Evolutionary conservation across 2,888 invertebrate species (phyloP), one percentile per base, ranked within the genome.

Genomic region (Gastracanthus pulcherrimus): DNA sequence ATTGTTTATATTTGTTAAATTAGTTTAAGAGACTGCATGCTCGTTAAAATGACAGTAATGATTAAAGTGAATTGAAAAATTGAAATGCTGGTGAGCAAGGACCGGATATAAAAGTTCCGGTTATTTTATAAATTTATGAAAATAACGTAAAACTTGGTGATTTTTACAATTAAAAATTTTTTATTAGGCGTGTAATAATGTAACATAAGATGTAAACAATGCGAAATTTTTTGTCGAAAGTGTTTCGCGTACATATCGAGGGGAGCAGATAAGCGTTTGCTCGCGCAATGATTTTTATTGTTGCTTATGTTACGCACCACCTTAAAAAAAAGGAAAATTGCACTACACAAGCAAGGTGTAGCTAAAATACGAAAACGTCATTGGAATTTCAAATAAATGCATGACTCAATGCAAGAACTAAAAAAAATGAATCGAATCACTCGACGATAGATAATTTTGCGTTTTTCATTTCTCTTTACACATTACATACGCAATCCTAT

Each of bases 101-200:
- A 70, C 34, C 38, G 51, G 38, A 60, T 41, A 41, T 9, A 19
- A 29, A n/a, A n/a, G n/a, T n/a, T 71, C 62, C 66, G 58, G 41
- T 29, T 9, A 70, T 16, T 70, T 11, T 74, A 72, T 74, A 60
- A 75, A 70, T 67, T 60, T 36, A 74, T 64, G 38, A 74, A 81
- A 77, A 72, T 76, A 69, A 81, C 64, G 34, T 51, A 41, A 75
- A 75, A 76, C 64, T 69, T 69, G 51, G 3, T 67, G 31, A 72
- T 78, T 75, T 85, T 83, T 89, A 88, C 86, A 86, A 87, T 89
- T 88, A 87, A 88, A 88, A 88, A 87, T 85, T 88, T n/a, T 85
- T 90, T 90, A 90, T 90, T 90, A 90, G 88, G 89, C 88, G 87
- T 90, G 87, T 89, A 89, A 87, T 87, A 88, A 89, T 88, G 88